A percentile compares a stretch with the other conserved stretches of the same genome.
Evolutionary conservation across 2,113 vertebrate species (phyloP).

Genomic region (Pyxicephalus adspersus): DNA sequence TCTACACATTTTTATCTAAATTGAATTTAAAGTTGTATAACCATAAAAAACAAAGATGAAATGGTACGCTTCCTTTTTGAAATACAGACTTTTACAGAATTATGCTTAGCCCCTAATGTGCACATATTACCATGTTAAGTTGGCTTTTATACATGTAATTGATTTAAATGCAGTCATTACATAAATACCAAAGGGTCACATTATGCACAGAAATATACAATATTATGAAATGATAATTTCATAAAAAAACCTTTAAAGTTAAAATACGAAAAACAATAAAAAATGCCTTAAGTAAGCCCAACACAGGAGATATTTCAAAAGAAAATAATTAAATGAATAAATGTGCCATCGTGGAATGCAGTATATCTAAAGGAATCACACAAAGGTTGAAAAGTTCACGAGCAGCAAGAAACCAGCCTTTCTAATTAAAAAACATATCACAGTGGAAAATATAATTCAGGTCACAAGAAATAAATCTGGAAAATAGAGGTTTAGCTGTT

Average conservation of each 20-base stretch:
- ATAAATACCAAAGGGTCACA: conserved; percentile 17
- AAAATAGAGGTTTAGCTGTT: conserved; percentile 40
- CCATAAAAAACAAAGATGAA: too few relatives aligned
- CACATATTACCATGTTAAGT: background rate
- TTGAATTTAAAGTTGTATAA: too few relatives aligned
- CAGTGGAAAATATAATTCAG: conserved; percentile 40
- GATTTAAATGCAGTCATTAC: conserved; percentile 6
- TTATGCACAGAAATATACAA: conserved; percentile 8
- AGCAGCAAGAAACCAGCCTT: conserved; percentile 34
- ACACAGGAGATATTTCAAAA: conserved; percentile 35
- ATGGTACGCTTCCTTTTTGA: too few relatives aligned
- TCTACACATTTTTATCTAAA: too few relatives aligned
- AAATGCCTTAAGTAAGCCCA: background rate
- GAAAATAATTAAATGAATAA: conserved; percentile 52
- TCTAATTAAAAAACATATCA: conserved; percentile 50
- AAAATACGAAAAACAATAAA: conserved; percentile 26
- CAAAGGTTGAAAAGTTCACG: conserved; percentile 44
- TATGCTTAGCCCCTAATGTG: background rate
- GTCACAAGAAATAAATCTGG: conserved; percentile 43
- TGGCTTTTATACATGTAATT: background rate
- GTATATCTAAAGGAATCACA: conserved; percentile 30
- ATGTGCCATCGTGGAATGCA: conserved; percentile 24
- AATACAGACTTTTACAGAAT: too few relatives aligned
- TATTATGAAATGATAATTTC: conserved; percentile 5
- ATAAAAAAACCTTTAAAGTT: conserved; percentile 27